Evolutionary conservation across 2,888 invertebrate species (phyloP), one percentile per base, ranked within the genome.

Genomic region (Parnassius glacialis): DNA sequence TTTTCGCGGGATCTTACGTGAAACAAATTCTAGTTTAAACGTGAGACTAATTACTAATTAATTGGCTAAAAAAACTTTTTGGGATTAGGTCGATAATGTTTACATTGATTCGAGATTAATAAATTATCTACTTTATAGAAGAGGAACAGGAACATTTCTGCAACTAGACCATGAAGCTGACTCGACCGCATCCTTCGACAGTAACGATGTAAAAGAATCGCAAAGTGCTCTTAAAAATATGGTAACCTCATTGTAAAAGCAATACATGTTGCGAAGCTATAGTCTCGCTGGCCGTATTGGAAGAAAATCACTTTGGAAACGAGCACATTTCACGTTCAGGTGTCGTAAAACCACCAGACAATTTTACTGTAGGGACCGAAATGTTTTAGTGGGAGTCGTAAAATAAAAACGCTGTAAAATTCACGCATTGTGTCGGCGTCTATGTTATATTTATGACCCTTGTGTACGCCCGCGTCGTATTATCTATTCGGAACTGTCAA

Each of bases 331-430:
- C 71, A 73, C 78, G 79, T 80, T 70, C 81, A 82, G 83, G 81
- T 83, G 74, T 83, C 84, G 84, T 90, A 88, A 89, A 83, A 80
- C 75, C 74, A 71, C 75, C 78, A 80, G 81, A 79, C 84, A 80
- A 81, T 87, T 89, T 88, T 87, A 89, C 80, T 81, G 81, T 78
- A 68, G 78, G 80, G 76, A 77, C 82, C 80, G 73, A 84, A 87
- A 85, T 82, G 85, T 84, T 89, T 87, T 88, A 87, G 82, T 80
- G 84, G 69, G 68, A 59, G 69, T 84, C 86, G 85, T 90, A 87
- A 90, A 90, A 87, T 85, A 81, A 87, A 83, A 87, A 80, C 74
- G 80, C 71, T 80, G 85, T 88, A 83, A 89, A 88, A 85, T 83
- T 84, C 83, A 81, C 83, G 83, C 84, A 84, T 85, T 87, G 85